Base-by-base conservation (phyloP, 2,797 vertebrate genomes). In the Lacerta agilis region DNA sequence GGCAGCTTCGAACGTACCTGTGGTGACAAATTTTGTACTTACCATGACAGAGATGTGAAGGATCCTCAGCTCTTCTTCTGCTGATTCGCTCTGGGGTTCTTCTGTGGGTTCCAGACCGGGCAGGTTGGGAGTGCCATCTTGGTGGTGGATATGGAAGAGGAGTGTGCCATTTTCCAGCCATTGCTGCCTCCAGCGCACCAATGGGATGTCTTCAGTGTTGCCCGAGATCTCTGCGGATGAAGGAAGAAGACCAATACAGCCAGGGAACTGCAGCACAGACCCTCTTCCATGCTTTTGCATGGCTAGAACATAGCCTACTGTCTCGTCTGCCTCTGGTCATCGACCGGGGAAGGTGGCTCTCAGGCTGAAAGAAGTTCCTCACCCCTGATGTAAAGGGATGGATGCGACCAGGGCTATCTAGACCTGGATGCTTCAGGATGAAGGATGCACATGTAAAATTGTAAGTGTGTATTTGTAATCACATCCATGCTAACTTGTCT, bases 21-120 rank as follows among this genome's bases (percentile, higher is more conserved):
- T 7, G 10, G 6, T 9, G 6, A 43, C 0, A 29, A 82, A 5
- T 0, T 11, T 23, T 8, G 20, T 78, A 93, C 96, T 1, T 97
- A 99, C 99, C 99, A 99, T 99, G 92, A 99, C 99, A 0, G 99
- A 99, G 94, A 99, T 99, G 95, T 99, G 99, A 73, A 99, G 97
- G 93, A 99, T 99, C 88, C 99, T 97, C 43, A 99, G 97, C 89
- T 99, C 99, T 86, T 99, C 99, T 87, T 99, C 99, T 0, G 98
- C 98, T 0, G 98, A 98, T 83, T 98, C 97, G 0, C 97, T 98
- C 91, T 98, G 97, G 0, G 99, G 98, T 67, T 99, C 98, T 1
- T 98, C 97, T 0, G 99, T 99, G 3, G 98, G 97, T 27, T 97
- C 97, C 0, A 97, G 96, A 67, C 98, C 98, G 0, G 98, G 98